Conservation (phyloP, 2,888 invertebrate species). For the Eupithecia subumbrata region DNA sequence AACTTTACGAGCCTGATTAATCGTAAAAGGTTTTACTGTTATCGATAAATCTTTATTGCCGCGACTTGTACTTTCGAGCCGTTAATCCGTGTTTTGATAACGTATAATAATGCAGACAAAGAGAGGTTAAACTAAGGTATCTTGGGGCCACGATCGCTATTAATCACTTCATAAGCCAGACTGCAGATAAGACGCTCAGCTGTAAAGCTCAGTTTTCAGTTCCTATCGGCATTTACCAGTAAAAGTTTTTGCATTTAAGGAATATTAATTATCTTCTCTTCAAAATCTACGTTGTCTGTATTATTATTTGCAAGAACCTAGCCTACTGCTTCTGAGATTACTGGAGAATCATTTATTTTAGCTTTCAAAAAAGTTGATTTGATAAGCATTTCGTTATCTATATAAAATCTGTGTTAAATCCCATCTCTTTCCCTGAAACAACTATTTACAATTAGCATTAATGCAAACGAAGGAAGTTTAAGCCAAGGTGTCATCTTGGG, state of each 20-base stretch:
- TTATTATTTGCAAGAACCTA: neutral
- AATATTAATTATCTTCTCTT: neutral
- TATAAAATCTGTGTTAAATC: neutral
- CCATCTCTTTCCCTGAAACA: neutral
- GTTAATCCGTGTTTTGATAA: constrained; percentile 45
- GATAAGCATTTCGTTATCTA: neutral
- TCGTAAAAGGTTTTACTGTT: constrained; percentile 52
- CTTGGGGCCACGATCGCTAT: constrained; percentile 33
- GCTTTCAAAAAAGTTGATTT: neutral
- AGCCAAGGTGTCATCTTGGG: constrained; percentile 56
- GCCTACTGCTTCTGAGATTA: neutral
- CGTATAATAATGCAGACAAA: constrained; percentile 58
- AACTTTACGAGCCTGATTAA: constrained; percentile 48
- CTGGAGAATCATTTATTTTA: neutral
- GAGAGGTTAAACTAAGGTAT: constrained; percentile 56
- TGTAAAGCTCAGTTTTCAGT: neutral
- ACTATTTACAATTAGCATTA: constrained; percentile 40
- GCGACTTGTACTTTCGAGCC: constrained; percentile 46
- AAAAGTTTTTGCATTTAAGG: neutral
- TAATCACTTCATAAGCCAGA: constrained; percentile 13
- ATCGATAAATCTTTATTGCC: constrained; percentile 49
- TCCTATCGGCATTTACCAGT: neutral
- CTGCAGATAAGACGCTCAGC: constrained; percentile 4
- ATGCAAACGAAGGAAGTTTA: constrained; percentile 57
- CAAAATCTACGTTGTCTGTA: neutral